Percentiles rank a stretch among this genome's conserved stretches.
These are phyloP conservation scores for Alces alces DNA, from an alignment of 2,113 vertebrate species.

Conservation along the genomic window DNA sequence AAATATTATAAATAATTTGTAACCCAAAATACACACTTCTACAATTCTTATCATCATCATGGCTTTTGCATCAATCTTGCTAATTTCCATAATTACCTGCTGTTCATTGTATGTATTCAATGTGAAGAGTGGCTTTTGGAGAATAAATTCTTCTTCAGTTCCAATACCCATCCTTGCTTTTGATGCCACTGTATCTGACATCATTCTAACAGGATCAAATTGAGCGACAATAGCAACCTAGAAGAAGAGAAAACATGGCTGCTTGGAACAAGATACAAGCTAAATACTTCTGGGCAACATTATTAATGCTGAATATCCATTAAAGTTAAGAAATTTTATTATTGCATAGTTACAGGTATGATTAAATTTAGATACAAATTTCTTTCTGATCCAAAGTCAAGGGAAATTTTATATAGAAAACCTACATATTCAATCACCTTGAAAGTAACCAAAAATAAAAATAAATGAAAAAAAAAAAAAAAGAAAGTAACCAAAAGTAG, in stretches of 20 bases:
- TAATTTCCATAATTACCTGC: conserved; percentile 82
- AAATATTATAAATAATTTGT: conserved; percentile 28
- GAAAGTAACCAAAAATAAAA: not conserved
- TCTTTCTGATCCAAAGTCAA: not conserved
- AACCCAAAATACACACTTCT: not conserved
- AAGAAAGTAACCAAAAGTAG: not conserved
- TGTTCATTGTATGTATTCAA: conserved; percentile 90
- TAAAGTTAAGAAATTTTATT: not conserved
- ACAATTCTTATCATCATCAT: not conserved
- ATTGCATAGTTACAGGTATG: not conserved
- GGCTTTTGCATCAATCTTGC: not conserved
- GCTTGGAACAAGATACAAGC: not conserved
- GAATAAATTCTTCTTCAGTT: conserved; percentile 77
- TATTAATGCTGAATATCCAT: not conserved
- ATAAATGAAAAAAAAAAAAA: no score
- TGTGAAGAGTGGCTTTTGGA: conserved; percentile 90
- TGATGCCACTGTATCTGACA: conserved; percentile 88
- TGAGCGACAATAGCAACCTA: conserved; percentile 87
- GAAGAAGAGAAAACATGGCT: not conserved
- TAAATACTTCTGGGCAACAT: not conserved
- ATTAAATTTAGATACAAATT: conserved; percentile 19
- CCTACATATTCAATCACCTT: not conserved
- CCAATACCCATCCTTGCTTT: conserved; percentile 79
- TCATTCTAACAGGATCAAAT: conserved; percentile 86
- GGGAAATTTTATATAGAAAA: not conserved